A percentile compares a stretch with the other conserved stretches of the same genome.
These are phyloP conservation scores for Rhyzopertha dominica DNA, from an alignment of 1,140 invertebrate species.

Conservation along the genomic window DNA sequence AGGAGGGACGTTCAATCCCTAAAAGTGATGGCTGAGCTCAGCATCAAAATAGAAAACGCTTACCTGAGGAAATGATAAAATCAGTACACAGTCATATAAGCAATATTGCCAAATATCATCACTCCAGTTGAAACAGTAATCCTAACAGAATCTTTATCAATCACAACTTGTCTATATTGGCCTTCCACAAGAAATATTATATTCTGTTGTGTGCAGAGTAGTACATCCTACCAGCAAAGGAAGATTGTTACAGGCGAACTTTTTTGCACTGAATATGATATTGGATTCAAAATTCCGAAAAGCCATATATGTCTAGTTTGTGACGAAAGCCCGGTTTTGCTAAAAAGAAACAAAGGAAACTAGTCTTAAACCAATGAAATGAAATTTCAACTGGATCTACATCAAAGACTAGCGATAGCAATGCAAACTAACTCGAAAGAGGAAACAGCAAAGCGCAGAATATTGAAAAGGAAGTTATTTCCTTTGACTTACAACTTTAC, in stretches of 20 bases:
- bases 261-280: constrained; percentile 17
- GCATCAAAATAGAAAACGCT: too few species aligned
- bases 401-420: constrained; percentile 4
- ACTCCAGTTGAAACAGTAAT: too few species aligned
- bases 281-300: constrained; percentile 19
- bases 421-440: constrained; percentile 12
- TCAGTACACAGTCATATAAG: too few species aligned
- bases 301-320: constrained; percentile 16
- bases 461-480: constrained; percentile 5
- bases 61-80: too few species aligned
- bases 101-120: too few species aligned
- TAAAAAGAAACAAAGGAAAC: constrained; percentile 1
- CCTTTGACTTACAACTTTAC: constrained; percentile 10
- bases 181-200: constrained; percentile 17
- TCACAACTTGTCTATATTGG: too few species aligned
- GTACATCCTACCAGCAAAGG: constrained; percentile 11
- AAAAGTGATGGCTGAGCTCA: too few species aligned
- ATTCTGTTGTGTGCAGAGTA: constrained; percentile 13
- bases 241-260: constrained; percentile 15
- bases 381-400: neutral
- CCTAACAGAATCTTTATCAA: too few species aligned
- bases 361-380: constrained; percentile 10
- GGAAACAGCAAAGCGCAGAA: constrained; percentile 4
- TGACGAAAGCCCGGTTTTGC: constrained; percentile 2
- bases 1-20: too few species aligned